A percentile compares a stretch with the other conserved stretches of the same genome.
Conservation (phyloP, 2,797 vertebrate species). For the Poecilia gillii region DNA sequence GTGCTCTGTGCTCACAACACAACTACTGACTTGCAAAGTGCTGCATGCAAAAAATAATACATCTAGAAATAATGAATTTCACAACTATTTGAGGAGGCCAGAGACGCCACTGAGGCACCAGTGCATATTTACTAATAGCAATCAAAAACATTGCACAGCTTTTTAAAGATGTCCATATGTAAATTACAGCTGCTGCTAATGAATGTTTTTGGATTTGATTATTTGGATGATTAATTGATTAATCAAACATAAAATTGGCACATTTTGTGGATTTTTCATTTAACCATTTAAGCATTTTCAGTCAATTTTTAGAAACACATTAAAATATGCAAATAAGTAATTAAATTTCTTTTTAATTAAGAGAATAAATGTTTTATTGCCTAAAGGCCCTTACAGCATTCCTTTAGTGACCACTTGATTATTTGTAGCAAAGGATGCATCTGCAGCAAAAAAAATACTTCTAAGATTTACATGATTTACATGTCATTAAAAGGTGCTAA, state of each 20-base stretch:
- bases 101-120: neutral
- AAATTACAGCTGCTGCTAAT: neutral
- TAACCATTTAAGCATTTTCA: neutral
- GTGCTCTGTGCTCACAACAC: constrained; percentile 26
- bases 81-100: neutral
- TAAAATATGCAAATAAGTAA: neutral
- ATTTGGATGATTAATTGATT: neutral
- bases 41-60: neutral
- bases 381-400: too few relatives aligned
- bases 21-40: constrained; percentile 9
- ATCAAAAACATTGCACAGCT: too few relatives aligned
- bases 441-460: too few relatives aligned
- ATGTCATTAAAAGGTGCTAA: too few relatives aligned
- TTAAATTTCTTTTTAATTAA: neutral
- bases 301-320: neutral
- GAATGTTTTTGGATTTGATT: neutral
- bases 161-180: neutral
- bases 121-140: neutral
- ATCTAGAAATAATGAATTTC: neutral
- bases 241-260: too few relatives aligned
- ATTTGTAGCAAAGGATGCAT: too few relatives aligned
- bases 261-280: neutral
- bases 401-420: too few relatives aligned
- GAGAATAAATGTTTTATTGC: too few relatives aligned
- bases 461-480: too few relatives aligned